phyloP scores from a whole-genome alignment of 2,888 invertebrate genomes.

The Lithodes maja region DNA sequence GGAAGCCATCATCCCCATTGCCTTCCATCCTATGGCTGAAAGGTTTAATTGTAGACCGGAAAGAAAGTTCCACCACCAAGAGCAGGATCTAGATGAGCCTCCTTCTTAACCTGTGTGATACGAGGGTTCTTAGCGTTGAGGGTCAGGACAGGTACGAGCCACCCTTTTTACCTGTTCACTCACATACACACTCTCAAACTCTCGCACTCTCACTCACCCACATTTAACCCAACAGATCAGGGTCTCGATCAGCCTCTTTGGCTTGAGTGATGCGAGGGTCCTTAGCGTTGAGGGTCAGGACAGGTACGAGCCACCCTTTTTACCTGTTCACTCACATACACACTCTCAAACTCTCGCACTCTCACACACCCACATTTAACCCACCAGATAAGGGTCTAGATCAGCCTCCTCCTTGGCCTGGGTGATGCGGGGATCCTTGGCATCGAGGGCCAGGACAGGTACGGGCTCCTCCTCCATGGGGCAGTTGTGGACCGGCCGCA shows the following conservation, averaged over 20 bases:
- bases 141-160: slow-evolving; percentile 72
- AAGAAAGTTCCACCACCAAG: neutral
- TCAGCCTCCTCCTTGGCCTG: slow-evolving; percentile 79
- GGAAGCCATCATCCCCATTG: too few species aligned
- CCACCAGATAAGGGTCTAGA: slow-evolving; percentile 82
- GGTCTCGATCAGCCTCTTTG: slow-evolving; percentile 81
- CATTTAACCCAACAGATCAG: slow-evolving; percentile 78
- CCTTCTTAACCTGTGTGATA: slow-evolving; percentile 77
- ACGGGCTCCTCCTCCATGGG: slow-evolving; percentile 70
- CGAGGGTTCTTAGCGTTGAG: slow-evolving; percentile 76
- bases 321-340: neutral
- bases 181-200: too few species aligned
- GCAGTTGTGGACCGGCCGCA: slow-evolving; percentile 46
- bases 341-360: neutral
- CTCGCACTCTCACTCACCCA: too few species aligned
- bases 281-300: slow-evolving; percentile 75
- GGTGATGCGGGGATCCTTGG: slow-evolving; percentile 76
- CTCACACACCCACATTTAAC: slow-evolving; percentile 24
- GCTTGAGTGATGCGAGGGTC: slow-evolving; percentile 77
- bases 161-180: slow-evolving; percentile 41
- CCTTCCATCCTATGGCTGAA: too few species aligned
- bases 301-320: slow-evolving; percentile 70
- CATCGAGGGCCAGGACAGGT: slow-evolving; percentile 74
- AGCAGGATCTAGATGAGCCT: slow-evolving; percentile 80
- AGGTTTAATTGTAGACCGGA: too few species aligned